These are phyloP conservation scores for Mormyrus proboscirostris DNA, from an alignment of 2,797 vertebrate genomes.

Conservation along the genomic window DNA sequence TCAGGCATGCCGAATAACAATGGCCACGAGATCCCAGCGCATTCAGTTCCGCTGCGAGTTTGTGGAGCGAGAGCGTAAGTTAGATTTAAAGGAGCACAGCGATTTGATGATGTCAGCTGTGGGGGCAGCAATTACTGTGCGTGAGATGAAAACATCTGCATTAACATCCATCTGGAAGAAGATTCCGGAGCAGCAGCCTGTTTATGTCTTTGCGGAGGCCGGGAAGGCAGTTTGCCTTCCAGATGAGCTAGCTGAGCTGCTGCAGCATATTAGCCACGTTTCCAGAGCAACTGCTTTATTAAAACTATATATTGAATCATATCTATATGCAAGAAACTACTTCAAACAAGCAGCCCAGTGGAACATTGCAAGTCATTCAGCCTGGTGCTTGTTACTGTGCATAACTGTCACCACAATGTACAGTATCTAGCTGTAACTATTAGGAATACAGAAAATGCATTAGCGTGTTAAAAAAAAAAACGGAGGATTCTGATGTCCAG, in stretches of 20 bases:
- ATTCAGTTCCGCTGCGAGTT: constrained; percentile 31
- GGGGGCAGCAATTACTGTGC: constrained; percentile 58
- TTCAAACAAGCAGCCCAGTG: not conserved
- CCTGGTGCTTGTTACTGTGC: not conserved
- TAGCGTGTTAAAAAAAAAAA: not conserved
- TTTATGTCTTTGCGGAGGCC: constrained; percentile 53
- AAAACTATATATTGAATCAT: not conserved
- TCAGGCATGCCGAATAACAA: not conserved
- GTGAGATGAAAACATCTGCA: constrained; percentile 60
- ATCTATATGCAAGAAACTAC: not conserved
- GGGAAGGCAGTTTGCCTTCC: constrained; percentile 47
- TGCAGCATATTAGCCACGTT: constrained; percentile 31
- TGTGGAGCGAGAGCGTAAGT: constrained; percentile 20
- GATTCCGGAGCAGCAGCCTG: constrained; percentile 31
- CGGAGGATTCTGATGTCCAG: not conserved
- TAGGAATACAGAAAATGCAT: not conserved
- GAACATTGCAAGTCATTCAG: not conserved
- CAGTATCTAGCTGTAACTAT: not conserved
- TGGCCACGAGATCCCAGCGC: not conserved
- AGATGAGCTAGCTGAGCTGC: constrained; percentile 34
- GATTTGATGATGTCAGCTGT: constrained; percentile 49
- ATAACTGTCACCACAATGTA: not conserved
- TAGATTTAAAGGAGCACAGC: not conserved
- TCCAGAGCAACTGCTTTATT: not conserved
- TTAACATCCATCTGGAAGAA: constrained; percentile 66